Conservation (phyloP, 2,113 vertebrate genomes). For the Lepus timidus region DNA sequence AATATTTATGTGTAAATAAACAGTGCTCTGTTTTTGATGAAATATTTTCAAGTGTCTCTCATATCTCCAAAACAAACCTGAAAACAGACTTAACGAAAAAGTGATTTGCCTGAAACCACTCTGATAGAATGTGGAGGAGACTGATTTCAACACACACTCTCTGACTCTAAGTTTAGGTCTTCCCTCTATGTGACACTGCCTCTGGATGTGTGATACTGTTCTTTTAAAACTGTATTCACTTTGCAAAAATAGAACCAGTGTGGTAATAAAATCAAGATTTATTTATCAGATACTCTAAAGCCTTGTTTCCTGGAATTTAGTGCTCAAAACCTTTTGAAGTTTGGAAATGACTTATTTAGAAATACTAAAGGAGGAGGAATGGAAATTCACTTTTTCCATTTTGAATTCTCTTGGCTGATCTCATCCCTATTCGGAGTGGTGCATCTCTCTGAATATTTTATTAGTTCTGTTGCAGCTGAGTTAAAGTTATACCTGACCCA, state of each 20-base stretch:
- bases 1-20: not conserved
- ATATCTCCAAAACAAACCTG: not conserved
- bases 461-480: constrained; percentile 26
- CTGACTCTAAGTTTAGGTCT: not conserved
- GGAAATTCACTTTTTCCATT: constrained; percentile 69
- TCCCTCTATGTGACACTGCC: not conserved
- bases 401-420: constrained; percentile 48
- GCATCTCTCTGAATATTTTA: constrained; percentile 69
- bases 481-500: constrained; percentile 43
- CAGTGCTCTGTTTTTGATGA: constrained; percentile 33
- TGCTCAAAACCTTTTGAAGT: constrained; percentile 46
- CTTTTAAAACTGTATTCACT: constrained; percentile 20
- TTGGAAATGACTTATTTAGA: constrained; percentile 70
- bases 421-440: constrained; percentile 47
- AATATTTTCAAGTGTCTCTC: constrained; percentile 7
- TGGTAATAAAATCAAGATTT: constrained; percentile 56
- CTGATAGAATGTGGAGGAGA: not conserved
- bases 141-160: not conserved
- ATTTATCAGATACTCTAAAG: constrained; percentile 46
- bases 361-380: constrained; percentile 52
- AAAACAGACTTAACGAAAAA: constrained; percentile 14
- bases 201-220: constrained; percentile 43
- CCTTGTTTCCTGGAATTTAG: constrained; percentile 62
- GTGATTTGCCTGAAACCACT: not conserved
- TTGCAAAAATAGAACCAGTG: not conserved